phyloP scores from a whole-genome alignment of 2,888 invertebrate species.

The Lordiphosa andalusiaca region DNA sequence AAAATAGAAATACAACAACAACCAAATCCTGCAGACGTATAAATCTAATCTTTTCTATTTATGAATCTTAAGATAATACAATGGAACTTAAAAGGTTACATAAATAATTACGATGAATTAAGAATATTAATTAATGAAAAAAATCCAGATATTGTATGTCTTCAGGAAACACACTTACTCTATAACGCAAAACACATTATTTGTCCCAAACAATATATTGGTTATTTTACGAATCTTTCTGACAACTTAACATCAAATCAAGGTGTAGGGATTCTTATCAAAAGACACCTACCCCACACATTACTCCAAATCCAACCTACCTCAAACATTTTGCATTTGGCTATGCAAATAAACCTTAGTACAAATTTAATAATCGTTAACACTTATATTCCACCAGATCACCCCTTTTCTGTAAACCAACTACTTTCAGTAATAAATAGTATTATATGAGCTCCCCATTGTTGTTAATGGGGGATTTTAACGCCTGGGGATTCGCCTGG shows the following conservation, averaged over 20 bases:
- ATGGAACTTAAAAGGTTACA: too few species aligned
- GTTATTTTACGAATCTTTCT: too few species aligned
- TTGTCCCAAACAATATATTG: too few species aligned
- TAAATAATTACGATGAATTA: too few species aligned
- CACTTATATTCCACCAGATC: constrained; percentile 5
- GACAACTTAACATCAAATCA: not conserved
- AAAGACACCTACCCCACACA: constrained; percentile 14
- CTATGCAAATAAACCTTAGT: not conserved
- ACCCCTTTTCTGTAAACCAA: constrained; percentile 4
- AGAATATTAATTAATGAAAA: too few species aligned
- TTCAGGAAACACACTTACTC: too few species aligned
- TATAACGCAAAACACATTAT: too few species aligned
- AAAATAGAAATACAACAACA: too few species aligned
- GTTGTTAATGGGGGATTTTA: not conserved
- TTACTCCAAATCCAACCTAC: not conserved
- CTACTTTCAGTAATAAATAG: not conserved
- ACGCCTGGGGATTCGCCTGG: not conserved
- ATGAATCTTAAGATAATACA: too few species aligned
- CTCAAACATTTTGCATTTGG: constrained; percentile 8
- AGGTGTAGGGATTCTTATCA: constrained; percentile 11
- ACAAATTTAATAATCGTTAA: constrained; percentile 9
- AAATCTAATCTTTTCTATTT: too few species aligned
- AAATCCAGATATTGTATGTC: too few species aligned
- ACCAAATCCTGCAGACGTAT: too few species aligned
- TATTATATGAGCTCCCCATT: not conserved